Conservation (phyloP, 2,888 invertebrate species). For the Drosophila fulvimacula region DNA sequence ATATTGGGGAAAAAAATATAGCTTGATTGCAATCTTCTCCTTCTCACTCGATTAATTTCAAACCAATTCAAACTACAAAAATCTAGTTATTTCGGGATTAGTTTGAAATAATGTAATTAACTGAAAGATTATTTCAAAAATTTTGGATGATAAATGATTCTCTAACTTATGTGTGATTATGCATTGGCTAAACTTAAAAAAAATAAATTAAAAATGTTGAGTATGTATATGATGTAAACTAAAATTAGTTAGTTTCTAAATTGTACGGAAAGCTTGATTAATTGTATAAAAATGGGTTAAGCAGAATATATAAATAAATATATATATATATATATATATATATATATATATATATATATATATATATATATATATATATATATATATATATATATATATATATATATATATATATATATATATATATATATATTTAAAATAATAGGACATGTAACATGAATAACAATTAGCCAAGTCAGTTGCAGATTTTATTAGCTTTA, state of each 20-base stretch:
- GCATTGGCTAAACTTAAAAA: too few species aligned
- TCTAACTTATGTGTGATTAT: not conserved
- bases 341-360: too few species aligned
- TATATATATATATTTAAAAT: too few species aligned
- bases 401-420: too few species aligned
- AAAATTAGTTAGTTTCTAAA: not conserved
- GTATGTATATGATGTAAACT: not conserved
- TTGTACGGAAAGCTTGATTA: not conserved
- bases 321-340: too few species aligned
- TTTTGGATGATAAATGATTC: not conserved
- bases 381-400: too few species aligned
- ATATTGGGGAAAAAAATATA: not conserved
- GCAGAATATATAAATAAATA: too few species aligned
- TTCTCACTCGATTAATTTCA: not conserved
- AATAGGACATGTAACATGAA: not conserved
- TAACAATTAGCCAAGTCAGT: not conserved
- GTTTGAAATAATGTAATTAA: not conserved
- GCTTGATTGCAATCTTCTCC: not conserved
- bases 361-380: too few species aligned
- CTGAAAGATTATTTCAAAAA: not conserved
- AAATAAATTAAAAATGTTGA: not conserved
- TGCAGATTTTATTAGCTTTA: not conserved
- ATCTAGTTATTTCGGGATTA: not conserved
- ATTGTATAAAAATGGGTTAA: not conserved
- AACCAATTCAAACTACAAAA: not conserved